Evolutionary conservation across 2,888 invertebrate species (phyloP).

Genomic region (Drosophila villosipedis): DNA sequence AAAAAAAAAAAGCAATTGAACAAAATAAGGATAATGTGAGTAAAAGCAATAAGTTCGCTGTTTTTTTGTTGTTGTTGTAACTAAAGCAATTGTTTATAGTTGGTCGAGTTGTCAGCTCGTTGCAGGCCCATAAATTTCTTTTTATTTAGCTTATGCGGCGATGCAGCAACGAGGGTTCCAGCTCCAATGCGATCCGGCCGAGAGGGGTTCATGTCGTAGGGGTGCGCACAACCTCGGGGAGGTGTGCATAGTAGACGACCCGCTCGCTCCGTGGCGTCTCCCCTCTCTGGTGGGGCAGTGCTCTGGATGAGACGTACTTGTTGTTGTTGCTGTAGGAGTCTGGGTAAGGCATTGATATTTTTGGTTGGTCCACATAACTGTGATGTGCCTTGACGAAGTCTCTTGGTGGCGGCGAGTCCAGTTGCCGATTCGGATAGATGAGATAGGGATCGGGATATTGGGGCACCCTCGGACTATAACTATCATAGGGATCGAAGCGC

Average conservation of each 20-base stretch:
- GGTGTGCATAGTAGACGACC: constrained; percentile 90
- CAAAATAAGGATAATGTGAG: constrained; percentile 24
- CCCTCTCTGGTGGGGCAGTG: constrained; percentile 62
- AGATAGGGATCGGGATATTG: constrained; percentile 84
- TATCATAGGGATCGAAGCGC: constrained; percentile 84
- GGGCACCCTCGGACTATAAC: constrained; percentile 83
- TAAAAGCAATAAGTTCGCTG: background rate
- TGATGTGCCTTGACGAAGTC: constrained; percentile 73
- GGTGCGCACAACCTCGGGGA: constrained; percentile 89
- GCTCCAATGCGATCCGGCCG: constrained; percentile 53
- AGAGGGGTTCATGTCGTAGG: constrained; percentile 61
- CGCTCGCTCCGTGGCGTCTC: constrained; percentile 82
- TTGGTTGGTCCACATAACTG: constrained; percentile 77
- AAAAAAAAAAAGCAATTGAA: background rate
- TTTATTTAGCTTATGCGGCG: constrained; percentile 53
- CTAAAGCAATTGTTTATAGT: constrained; percentile 20
- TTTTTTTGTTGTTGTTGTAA: background rate
- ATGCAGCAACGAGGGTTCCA: constrained; percentile 18
- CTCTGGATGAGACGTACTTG: constrained; percentile 52
- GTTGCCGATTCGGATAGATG: constrained; percentile 84
- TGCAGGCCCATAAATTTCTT: constrained; percentile 54
- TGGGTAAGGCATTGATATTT: constrained; percentile 53
- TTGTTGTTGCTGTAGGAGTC: constrained; percentile 50
- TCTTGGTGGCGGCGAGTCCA: constrained; percentile 82
- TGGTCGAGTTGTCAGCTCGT: constrained; percentile 23